Evolutionary conservation across 1,140 invertebrate genomes (phyloP).

Genomic region (Harlomillsia oculata): DNA sequence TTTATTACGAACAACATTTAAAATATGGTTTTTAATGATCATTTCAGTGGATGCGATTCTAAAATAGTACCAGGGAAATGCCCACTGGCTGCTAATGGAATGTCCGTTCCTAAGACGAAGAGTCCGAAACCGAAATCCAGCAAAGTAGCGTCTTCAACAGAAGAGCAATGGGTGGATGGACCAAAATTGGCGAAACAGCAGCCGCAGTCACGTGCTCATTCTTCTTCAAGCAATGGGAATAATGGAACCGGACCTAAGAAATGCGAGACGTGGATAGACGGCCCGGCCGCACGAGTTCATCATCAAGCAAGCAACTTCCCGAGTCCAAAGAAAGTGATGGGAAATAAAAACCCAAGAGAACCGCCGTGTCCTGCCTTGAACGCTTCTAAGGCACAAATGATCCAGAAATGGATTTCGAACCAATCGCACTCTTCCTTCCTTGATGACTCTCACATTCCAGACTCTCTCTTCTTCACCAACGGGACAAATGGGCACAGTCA

Average conservation of each 20-base stretch:
- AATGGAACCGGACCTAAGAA: conserved; percentile 39
- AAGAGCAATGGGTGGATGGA: conserved; percentile 94
- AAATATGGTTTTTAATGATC: too few species aligned
- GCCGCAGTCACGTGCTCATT: conserved; percentile 11
- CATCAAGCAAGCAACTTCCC: conserved; percentile 35
- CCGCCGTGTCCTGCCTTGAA: conserved; percentile 50
- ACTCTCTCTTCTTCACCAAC: neutral
- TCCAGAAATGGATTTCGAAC: conserved; percentile 84
- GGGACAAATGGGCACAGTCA: neutral
- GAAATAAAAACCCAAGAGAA: conserved; percentile 43
- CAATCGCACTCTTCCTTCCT: conserved; percentile 46
- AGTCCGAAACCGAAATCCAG: conserved; percentile 33
- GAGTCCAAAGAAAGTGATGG: conserved; percentile 36
- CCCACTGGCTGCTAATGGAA: conserved; percentile 2
- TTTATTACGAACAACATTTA: too few species aligned
- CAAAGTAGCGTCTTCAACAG: conserved; percentile 38
- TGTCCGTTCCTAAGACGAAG: conserved; percentile 36
- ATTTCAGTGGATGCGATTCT: conserved; percentile 17
- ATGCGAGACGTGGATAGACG: conserved; percentile 89
- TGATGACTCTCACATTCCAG: conserved; percentile 13
- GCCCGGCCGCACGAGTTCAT: conserved; percentile 45
- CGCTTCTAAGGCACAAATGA: conserved; percentile 51
- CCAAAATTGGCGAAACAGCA: conserved; percentile 64
- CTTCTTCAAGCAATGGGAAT: neutral
- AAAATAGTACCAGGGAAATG: conserved; percentile 24